Evolutionary conservation across 2,888 invertebrate genomes (phyloP).

Genomic region (Drosophila demipolita): DNA sequence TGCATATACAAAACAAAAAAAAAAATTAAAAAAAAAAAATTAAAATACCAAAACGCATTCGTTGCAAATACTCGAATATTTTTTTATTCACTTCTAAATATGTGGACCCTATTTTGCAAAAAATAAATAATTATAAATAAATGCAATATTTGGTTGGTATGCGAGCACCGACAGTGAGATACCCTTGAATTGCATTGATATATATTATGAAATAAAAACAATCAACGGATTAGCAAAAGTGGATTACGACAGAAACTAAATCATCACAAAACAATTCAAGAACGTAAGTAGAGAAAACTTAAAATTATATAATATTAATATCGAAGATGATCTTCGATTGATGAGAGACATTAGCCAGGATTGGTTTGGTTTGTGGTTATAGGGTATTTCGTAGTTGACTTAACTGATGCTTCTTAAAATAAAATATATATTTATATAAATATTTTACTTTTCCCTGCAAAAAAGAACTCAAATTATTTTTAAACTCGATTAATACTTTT

Average conservation of each 20-base stretch:
- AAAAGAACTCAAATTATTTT: constrained; percentile 40
- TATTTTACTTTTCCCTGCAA: constrained; percentile 7
- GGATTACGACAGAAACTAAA: neutral
- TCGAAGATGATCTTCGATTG: neutral
- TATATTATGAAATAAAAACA: neutral
- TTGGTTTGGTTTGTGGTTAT: neutral
- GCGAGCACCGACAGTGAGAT: constrained; percentile 7
- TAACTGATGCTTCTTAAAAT: neutral
- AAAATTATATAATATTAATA: neutral
- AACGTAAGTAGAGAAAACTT: neutral
- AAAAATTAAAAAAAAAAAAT: constrained; percentile 2
- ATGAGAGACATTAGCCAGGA: neutral
- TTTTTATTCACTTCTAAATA: constrained; percentile 47
- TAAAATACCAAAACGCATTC: constrained; percentile 14
- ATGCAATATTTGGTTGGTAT: neutral
- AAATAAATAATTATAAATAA: constrained; percentile 10
- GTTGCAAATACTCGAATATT: constrained; percentile 42
- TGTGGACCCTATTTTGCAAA: constrained; percentile 45
- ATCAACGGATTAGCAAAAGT: neutral
- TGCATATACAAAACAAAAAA: constrained; percentile 3
- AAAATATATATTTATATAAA: neutral
- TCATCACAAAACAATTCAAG: neutral
- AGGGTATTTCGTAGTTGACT: constrained; percentile 8
- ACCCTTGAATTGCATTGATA: constrained; percentile 9
- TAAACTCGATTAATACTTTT: constrained; percentile 41